A percentile compares a stretch with the other conserved stretches of the same genome.
Evolutionary conservation across 2,888 invertebrate species (phyloP).

Genomic region (Hirtodrosophila cameraria): DNA sequence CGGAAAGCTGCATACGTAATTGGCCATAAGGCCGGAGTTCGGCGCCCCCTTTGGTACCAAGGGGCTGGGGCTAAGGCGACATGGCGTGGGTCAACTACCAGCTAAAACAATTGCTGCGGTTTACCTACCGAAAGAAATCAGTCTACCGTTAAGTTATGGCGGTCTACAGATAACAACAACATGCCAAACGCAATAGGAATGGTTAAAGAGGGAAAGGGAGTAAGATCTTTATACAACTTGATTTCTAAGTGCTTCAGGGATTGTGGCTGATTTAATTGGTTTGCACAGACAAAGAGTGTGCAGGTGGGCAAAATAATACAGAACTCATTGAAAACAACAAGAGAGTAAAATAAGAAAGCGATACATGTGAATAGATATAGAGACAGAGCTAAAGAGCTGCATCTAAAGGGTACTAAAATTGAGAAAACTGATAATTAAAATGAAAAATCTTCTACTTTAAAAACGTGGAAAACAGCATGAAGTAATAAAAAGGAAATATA

Average conservation of each 20-base stretch:
- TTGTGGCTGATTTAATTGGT: constrained; percentile 68
- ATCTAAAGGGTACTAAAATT: no score
- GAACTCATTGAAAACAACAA: constrained; percentile 25
- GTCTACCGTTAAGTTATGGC: constrained; percentile 70
- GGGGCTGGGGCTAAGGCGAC: no score
- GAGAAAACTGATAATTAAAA: no score
- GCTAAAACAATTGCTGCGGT: constrained; percentile 65
- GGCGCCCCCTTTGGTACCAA: constrained; percentile 52
- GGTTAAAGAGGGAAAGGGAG: no score
- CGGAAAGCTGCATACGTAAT: constrained; percentile 54
- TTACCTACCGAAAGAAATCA: constrained; percentile 46
- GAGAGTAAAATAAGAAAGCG: constrained; percentile 20
- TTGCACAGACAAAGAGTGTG: constrained; percentile 21
- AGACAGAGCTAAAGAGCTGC: no score
- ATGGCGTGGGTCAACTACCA: constrained; percentile 64
- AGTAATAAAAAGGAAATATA: no score
- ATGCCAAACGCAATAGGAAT: constrained; percentile 13
- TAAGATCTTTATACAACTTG: constrained; percentile 37
- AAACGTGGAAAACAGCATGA: no score
- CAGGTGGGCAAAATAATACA: constrained; percentile 42
- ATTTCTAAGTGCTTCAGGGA: constrained; percentile 64
- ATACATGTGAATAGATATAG: no score
- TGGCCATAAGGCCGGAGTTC: constrained; percentile 58
- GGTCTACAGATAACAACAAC: constrained; percentile 57
- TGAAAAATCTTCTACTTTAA: no score